A percentile compares a stretch with the other conserved stretches of the same genome.
Evolutionary conservation across 2,113 vertebrate species (phyloP).

Genomic region (Brachyistius frenatus): DNA sequence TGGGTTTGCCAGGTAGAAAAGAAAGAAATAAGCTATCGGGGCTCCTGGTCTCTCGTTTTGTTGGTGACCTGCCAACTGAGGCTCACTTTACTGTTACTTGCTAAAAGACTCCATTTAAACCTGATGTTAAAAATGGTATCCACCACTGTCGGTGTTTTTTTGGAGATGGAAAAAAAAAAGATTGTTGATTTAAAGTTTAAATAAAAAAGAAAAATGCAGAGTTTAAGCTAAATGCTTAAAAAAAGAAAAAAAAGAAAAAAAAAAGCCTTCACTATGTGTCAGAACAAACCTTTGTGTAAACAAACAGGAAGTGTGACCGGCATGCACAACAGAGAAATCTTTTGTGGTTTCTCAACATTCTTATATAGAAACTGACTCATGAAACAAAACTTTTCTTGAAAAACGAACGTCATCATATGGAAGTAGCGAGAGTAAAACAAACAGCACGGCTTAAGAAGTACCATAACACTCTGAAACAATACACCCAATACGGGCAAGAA

Average conservation of each 20-base stretch:
- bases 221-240: neutral
- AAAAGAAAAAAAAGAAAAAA: neutral
- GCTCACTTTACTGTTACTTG: neutral
- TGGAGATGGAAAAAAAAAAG: neutral
- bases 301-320: neutral
- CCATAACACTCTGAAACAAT: no score
- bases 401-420: no score
- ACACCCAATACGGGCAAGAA: no score
- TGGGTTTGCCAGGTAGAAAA: slow-evolving; percentile 62
- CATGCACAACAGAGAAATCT: no score
- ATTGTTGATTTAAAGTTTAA: neutral
- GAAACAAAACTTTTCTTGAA: neutral
- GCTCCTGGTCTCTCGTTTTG: slow-evolving; percentile 21
- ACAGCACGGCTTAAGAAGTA: no score
- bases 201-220: neutral
- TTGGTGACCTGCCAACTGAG: slow-evolving; percentile 40
- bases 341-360: no score
- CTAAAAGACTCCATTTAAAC: neutral
- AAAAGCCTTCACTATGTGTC: no score
- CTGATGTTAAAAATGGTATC: no score
- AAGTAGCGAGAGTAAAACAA: neutral
- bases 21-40: slow-evolving; percentile 25
- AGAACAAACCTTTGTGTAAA: neutral
- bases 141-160: neutral
- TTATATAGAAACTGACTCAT: neutral